These are phyloP conservation scores for Otolemur garnettii DNA, from an alignment of 2,113 vertebrate genomes.

Conservation along the genomic window DNA sequence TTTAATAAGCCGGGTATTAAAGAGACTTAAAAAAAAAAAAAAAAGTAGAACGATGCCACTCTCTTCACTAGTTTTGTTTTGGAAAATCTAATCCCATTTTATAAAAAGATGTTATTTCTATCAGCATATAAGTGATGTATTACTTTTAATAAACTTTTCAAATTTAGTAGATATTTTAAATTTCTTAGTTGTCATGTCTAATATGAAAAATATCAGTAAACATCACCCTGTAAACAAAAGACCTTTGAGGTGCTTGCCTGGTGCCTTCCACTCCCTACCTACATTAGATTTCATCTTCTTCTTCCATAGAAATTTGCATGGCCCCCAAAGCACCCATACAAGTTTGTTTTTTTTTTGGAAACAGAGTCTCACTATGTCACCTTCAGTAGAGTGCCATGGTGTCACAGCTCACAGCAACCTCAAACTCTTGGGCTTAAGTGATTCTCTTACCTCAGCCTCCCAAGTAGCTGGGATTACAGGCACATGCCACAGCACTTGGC, in stretches of 20 bases:
- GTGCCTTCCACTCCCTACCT: no score
- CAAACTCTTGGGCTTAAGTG: no score
- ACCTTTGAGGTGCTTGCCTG: neutral
- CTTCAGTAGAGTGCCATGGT: no score
- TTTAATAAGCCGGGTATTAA: constrained; percentile 1
- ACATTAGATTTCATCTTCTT: no score
- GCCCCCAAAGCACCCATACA: no score
- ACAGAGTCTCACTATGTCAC: no score
- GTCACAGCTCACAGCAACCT: no score
- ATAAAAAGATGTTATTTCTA: neutral
- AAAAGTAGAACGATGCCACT: neutral
- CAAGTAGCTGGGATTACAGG: no score
- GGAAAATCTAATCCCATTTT: neutral
- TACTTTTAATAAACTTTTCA: constrained; percentile 25
- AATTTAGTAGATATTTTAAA: neutral
- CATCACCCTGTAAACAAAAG: neutral
- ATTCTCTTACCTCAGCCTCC: no score
- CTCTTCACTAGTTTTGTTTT: neutral
- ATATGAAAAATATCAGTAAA: constrained; percentile 4
- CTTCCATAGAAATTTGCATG: no score
- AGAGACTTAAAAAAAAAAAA: neutral
- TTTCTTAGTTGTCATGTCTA: neutral
- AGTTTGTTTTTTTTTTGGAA: no score
- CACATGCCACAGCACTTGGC: no score
- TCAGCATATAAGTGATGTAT: neutral